Base-by-base conservation (phyloP, 1,140 invertebrate species). In the Thaumatotibia leucotreta region DNA sequence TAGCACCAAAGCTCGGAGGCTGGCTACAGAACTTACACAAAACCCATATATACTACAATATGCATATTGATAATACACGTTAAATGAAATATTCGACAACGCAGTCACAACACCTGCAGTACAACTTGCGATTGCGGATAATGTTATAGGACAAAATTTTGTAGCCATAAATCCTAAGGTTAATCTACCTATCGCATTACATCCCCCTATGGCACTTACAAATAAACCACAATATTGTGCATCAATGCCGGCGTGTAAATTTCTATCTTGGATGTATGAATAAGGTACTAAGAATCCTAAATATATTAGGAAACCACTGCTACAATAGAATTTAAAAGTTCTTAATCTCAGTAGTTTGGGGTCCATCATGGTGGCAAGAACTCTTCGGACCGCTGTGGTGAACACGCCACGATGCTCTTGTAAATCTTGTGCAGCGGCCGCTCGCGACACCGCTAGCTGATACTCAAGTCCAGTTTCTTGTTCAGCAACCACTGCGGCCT, bases 291-390 rank as follows among this genome's bases (percentile, higher is more conserved):
- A 73, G 72, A 77, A 81, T 4, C 87, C 88, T 64, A 87, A 64
- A 68, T 84, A 85, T 24, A 75, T 77, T 17, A 83, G 61, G 63
- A 86, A 83, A 17, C 86, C 86, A 67, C 77, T 79, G 10, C 61
- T n/a, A 64, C 79, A 81, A 61, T 88, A 63, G 64, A 74, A 69
- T 65, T 81, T 63, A 74, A 87, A 90, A 9, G 88, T 88, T 54
- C 33, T 67, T 69, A 71, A 81, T 68, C 73, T 79, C 14, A 90
- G 71, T 64, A 90, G 66, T 35, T 78, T 83, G 11, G 86, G 83
- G 65, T 88, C 83, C 81, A 90, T 79, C 88, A 90, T 90, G 20
- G 88, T 88, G 9, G 86, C 88, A 23, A 90, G 67, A 33, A 90
- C 78, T 75, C 88, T 77, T 80, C 88, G 74, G 9, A 70, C 81